phyloP scores from a whole-genome alignment of 2,797 vertebrate genomes.

The Varecia variegata region DNA sequence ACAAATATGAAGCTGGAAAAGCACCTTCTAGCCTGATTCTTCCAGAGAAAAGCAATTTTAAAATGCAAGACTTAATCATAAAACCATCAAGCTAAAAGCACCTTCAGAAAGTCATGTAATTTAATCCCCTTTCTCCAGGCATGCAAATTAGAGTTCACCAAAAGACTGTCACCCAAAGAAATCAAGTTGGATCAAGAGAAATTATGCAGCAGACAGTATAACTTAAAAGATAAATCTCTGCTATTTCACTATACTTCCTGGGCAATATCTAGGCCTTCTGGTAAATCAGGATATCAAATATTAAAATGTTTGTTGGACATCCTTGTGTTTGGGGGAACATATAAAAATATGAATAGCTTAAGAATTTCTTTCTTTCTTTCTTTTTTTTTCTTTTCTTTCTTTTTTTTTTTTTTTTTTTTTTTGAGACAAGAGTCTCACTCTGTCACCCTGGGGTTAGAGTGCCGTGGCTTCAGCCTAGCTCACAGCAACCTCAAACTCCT shows the following conservation, averaged over 20 bases:
- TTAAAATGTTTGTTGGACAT: constrained; percentile 35
- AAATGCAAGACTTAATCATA: constrained; percentile 43
- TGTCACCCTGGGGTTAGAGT: too few species aligned
- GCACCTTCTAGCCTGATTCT: not conserved
- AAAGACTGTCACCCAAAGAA: not conserved
- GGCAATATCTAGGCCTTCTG: constrained; percentile 34
- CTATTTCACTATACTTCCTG: not conserved
- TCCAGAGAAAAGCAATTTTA: not conserved
- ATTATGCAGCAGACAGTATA: not conserved
- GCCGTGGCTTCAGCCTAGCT: too few species aligned
- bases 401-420: too few species aligned
- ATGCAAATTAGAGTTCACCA: constrained; percentile 9
- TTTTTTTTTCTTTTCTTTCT: too few species aligned
- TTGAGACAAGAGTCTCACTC: too few species aligned
- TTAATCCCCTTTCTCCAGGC: not conserved
- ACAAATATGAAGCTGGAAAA: constrained; percentile 10
- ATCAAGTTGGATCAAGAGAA: constrained; percentile 17
- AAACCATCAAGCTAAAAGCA: constrained; percentile 40
- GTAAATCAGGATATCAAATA: constrained; percentile 24
- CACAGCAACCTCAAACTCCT: too few species aligned
- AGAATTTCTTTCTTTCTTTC: not conserved
- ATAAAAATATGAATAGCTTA: not conserved
- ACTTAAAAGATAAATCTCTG: constrained; percentile 42
- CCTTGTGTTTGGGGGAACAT: not conserved
- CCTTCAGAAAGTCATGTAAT: constrained; percentile 19